phyloP scores from a whole-genome alignment of 2,888 invertebrate genomes.

The Acronicta alni region DNA sequence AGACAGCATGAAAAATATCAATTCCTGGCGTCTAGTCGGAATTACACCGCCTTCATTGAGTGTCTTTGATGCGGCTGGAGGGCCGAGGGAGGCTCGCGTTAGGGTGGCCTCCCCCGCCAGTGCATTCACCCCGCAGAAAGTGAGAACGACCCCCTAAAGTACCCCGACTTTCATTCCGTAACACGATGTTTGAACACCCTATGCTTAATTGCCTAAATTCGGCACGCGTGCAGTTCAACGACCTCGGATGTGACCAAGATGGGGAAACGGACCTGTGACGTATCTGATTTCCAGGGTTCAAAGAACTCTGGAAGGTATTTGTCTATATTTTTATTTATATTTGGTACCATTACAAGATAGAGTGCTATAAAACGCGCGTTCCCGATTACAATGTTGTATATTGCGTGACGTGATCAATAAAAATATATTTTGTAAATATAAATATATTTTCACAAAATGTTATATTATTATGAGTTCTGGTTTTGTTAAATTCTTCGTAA shows the following conservation, averaged over 20 bases:
- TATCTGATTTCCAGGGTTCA: constrained; percentile 62
- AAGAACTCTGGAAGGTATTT: constrained; percentile 38
- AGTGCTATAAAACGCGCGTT: background rate
- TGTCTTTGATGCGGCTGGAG: constrained; percentile 83
- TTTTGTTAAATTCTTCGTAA: no score
- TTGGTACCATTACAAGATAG: constrained; percentile 2
- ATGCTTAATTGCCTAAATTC: constrained; percentile 84
- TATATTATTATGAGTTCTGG: no score
- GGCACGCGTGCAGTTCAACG: constrained; percentile 79
- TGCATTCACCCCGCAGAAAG: constrained; percentile 89
- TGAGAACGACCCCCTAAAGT: constrained; percentile 79
- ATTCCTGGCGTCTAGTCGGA: constrained; percentile 58
- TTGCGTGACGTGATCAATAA: no score
- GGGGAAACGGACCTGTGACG: constrained; percentile 64
- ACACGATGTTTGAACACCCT: constrained; percentile 79
- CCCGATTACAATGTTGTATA: background rate
- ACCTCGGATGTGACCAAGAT: constrained; percentile 63
- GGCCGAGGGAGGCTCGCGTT: constrained; percentile 72
- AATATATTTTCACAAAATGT: no score
- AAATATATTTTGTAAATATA: no score
- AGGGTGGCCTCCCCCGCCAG: constrained; percentile 81
- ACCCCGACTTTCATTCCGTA: constrained; percentile 78
- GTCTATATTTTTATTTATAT: background rate
- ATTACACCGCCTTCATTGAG: constrained; percentile 75
- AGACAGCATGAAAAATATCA: constrained; percentile 52